A percentile compares a stretch with the other conserved stretches of the same genome.
Evolutionary conservation across 2,797 vertebrate species (phyloP).

Genomic region (Rhynchotus rufescens): DNA sequence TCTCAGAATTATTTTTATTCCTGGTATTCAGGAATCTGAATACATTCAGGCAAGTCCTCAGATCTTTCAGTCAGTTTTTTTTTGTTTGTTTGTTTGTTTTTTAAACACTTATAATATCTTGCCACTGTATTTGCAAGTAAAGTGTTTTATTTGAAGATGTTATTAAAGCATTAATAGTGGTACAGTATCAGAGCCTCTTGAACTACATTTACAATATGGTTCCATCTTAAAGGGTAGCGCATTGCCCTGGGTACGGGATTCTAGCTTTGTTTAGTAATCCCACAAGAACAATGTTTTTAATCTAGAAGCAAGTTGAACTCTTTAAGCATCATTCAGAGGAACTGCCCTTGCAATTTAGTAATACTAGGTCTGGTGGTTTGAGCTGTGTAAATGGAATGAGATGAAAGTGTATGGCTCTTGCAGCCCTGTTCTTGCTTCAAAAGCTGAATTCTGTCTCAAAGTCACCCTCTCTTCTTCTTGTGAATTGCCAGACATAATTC

Average conservation of each 20-base stretch:
- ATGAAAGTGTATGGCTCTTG: constrained; percentile 61
- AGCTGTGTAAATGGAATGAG: constrained; percentile 24
- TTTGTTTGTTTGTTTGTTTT: constrained; percentile 10
- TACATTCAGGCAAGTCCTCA: constrained; percentile 19
- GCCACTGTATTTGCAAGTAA: background rate
- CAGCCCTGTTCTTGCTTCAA: constrained; percentile 34
- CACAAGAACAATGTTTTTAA: constrained; percentile 28
- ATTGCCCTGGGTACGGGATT: background rate
- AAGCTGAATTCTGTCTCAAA: constrained; percentile 29
- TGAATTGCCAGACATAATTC: constrained; percentile 40
- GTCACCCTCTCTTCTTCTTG: background rate
- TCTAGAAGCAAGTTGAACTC: constrained; percentile 4
- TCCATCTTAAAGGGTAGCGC: rapidly evolving
- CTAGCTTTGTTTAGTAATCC: background rate
- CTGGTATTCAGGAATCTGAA: background rate
- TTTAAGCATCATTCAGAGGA: background rate
- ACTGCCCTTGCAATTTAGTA: constrained; percentile 19
- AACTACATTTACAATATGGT: background rate
- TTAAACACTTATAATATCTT: background rate
- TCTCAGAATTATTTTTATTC: background rate
- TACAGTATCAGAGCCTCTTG: background rate
- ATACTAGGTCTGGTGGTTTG: constrained; percentile 18
- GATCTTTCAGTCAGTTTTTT: constrained; percentile 32
- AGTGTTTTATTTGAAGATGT: background rate
- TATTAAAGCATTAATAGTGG: background rate